Evolutionary conservation across 2,888 invertebrate species (phyloP).

Genomic region (Plagodis pulveraria): DNA sequence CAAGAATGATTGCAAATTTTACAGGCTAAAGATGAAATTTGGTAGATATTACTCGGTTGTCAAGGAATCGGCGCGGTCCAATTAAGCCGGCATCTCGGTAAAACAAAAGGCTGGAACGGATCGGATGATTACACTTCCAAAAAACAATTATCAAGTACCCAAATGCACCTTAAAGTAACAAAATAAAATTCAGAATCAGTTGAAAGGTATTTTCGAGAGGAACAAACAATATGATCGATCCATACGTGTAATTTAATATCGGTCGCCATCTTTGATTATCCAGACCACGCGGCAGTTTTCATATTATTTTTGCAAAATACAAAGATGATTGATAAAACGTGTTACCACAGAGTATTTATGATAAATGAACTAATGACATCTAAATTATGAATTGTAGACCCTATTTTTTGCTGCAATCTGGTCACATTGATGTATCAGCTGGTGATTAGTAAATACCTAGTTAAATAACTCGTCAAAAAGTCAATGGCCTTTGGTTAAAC

Average conservation of each 20-base stretch:
- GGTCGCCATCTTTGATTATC: conserved; percentile 55
- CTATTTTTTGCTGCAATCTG: conserved; percentile 45
- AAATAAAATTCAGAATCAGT: conserved; percentile 40
- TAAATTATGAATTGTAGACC: conserved; percentile 44
- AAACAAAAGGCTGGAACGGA: conserved; percentile 58
- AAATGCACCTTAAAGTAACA: conserved; percentile 41
- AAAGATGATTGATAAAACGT: conserved; percentile 10
- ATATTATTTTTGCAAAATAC: conserved; percentile 18
- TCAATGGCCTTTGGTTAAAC: conserved; percentile 47
- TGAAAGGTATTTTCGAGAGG: conserved; percentile 25
- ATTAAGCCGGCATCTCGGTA: conserved; percentile 58
- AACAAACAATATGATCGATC: conserved; percentile 39
- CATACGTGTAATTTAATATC: conserved; percentile 53
- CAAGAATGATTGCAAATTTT: conserved; percentile 14
- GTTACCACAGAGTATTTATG: conserved; percentile 4
- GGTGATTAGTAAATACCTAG: conserved; percentile 66
- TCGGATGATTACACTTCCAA: conserved; percentile 47
- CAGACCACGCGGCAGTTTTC: conserved; percentile 36
- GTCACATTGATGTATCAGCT: conserved; percentile 53
- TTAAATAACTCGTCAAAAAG: conserved; percentile 59
- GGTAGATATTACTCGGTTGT: conserved; percentile 52
- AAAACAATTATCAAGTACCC: conserved; percentile 40
- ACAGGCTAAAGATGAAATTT: conserved; percentile 17
- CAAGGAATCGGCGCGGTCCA: conserved; percentile 53
- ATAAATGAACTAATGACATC: conserved; percentile 47